Conservation (phyloP, 2,888 invertebrate species). For the Drosophila borborema region DNA sequence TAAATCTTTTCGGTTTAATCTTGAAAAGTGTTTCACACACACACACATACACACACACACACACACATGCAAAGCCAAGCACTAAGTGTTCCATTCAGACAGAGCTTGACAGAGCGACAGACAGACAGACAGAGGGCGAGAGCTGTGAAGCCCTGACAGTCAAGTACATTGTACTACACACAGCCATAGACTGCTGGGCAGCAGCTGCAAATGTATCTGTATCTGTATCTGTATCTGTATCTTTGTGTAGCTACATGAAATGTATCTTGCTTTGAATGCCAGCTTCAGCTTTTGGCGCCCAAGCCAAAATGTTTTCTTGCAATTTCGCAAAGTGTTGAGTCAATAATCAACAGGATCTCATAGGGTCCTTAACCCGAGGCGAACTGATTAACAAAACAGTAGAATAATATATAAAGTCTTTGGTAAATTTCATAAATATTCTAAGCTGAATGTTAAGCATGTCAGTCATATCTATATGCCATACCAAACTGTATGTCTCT, state of each 20-base stretch:
- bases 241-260: slow-evolving; percentile 6
- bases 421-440: not conserved
- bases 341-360: slow-evolving; percentile 60
- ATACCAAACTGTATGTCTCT: too few species aligned
- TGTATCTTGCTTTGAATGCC: slow-evolving; percentile 10
- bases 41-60: slow-evolving; percentile 5
- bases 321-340: slow-evolving; percentile 81
- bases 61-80: slow-evolving; percentile 33
- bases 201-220: slow-evolving; percentile 27
- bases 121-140: slow-evolving; percentile 11
- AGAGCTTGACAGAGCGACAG: slow-evolving; percentile 18
- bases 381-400: slow-evolving; percentile 12
- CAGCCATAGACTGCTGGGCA: slow-evolving; percentile 2
- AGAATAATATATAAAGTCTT: not conserved
- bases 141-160: slow-evolving; percentile 28
- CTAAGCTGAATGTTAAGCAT: too few species aligned
- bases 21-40: slow-evolving; percentile 70
- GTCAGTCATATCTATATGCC: too few species aligned
- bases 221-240: slow-evolving; percentile 16
- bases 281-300: slow-evolving; percentile 43
- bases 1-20: slow-evolving; percentile 79
- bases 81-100: slow-evolving; percentile 34
- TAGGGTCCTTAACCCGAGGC: slow-evolving; percentile 18
- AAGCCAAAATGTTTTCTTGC: slow-evolving; percentile 73
- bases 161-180: slow-evolving; percentile 27